Base-by-base conservation (phyloP, 2,888 invertebrate species). In the Homarus gammarus region DNA sequence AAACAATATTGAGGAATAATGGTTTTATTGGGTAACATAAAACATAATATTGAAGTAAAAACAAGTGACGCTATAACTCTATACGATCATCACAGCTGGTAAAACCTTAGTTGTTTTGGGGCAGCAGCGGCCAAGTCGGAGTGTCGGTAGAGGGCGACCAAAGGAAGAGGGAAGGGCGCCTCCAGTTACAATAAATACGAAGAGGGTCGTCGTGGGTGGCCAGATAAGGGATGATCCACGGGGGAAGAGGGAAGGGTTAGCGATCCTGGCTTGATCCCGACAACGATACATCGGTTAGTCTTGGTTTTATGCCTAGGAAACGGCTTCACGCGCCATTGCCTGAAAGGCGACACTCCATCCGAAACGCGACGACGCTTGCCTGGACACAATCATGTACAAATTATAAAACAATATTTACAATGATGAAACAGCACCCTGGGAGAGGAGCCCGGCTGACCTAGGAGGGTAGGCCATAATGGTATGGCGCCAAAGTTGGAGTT, bases 401-500 rank as follows among this genome's bases (percentile, higher is more conserved):
- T 87, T 87, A 87, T 87, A 87, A 87, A 87, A 87, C 87, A 87
- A 82, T 87, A 87, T 87, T 72, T 87, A 82, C 82, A 87, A n/a
- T 56, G 33, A 27, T 64, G 75, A 73, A 64, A 31, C 82, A 75
- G 81, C 75, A 56, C 81, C 81, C 82, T 5, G 8, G 31, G 82
- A 40, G 87, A 82, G 75, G 70, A 44, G 82, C 38, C 56, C 10
- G 82, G 75, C 51, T 70, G 51, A 49, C 49, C 64, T 33, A 31
- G 44, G 82, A 56, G 75, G 15, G 84, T n/a, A 81, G 64, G 81
- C 33, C 44, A 61, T n/a, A 33, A 44, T 38, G 44, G 44, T 56
- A 31, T 56, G 27, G 61, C 40, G 84, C 64, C 77, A 85, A 68
- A 64, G 64, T 44, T 49, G 40, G 38, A 64, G 38, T 87, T 95